phyloP scores from a whole-genome alignment of 1,140 invertebrate species.

The Varroa destructor region DNA sequence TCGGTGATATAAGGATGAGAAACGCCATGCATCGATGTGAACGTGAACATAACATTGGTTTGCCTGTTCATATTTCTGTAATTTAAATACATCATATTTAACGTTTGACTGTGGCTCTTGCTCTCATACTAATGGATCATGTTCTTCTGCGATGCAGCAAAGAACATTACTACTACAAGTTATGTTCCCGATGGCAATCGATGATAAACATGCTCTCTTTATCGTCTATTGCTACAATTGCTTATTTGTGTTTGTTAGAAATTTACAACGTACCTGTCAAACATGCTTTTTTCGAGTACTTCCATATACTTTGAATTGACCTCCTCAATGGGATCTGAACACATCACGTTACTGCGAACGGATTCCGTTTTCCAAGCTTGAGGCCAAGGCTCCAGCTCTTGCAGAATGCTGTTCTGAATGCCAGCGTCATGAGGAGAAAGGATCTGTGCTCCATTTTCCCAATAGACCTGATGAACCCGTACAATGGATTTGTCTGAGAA shows the following conservation, averaged over 20 bases:
- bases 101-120: too few species aligned
- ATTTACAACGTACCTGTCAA: slow-evolving; percentile 34
- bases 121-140: too few species aligned
- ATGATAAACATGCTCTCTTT: too few species aligned
- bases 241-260: too few species aligned
- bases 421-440: slow-evolving; percentile 75
- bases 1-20: slow-evolving; percentile 63
- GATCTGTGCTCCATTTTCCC: slow-evolving; percentile 86
- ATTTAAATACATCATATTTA: too few species aligned
- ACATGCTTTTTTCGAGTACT: slow-evolving; percentile 31
- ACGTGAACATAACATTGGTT: slow-evolving; percentile 57
- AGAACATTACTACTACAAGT: too few species aligned
- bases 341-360: slow-evolving; percentile 35
- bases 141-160: too few species aligned
- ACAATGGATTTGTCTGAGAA: background rate
- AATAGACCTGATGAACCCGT: slow-evolving; percentile 51
- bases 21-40: slow-evolving; percentile 96
- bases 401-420: slow-evolving; percentile 63
- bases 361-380: slow-evolving; percentile 51
- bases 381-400: slow-evolving; percentile 57
- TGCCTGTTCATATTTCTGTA: slow-evolving; percentile 21
- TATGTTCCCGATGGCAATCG: too few species aligned
- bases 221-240: too few species aligned
- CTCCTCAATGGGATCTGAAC: slow-evolving; percentile 44
- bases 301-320: slow-evolving; percentile 40